Conservation (phyloP, 2,113 vertebrate species). For the Suricata suricatta region DNA sequence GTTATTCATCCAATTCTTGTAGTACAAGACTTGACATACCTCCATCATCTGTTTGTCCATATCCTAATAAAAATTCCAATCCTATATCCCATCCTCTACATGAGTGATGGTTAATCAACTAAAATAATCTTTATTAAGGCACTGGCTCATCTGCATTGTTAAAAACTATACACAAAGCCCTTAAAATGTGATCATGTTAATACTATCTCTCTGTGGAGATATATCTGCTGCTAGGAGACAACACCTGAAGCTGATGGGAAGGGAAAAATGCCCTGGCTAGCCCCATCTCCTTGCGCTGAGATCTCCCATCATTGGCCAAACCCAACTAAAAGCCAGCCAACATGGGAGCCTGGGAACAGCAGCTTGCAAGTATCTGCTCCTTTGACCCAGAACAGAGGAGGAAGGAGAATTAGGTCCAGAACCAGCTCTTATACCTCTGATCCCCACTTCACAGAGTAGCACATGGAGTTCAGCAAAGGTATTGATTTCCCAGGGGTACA, state of each 20-base stretch:
- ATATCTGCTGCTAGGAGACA: background rate
- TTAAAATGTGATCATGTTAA: background rate
- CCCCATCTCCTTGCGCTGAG: background rate
- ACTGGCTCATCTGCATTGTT: background rate
- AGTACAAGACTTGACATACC: background rate
- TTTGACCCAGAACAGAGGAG: background rate
- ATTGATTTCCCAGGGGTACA: background rate
- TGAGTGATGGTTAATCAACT: background rate
- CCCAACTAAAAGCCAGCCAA: background rate
- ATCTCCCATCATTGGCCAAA: background rate
- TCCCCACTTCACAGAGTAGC: background rate
- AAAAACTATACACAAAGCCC: background rate
- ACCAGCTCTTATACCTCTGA: background rate
- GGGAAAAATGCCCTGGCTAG: background rate
- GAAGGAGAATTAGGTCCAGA: background rate
- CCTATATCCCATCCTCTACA: background rate
- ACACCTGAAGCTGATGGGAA: background rate
- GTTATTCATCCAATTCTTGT: background rate
- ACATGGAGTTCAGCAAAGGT: background rate
- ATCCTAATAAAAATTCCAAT: conserved; percentile 42
- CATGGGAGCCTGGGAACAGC: background rate
- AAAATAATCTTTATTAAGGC: conserved; percentile 22
- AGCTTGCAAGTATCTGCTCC: background rate
- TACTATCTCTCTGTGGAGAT: background rate
- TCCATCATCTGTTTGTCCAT: background rate